Evolutionary conservation across 2,113 vertebrate species (phyloP).

Genomic region (Cettia cetti): DNA sequence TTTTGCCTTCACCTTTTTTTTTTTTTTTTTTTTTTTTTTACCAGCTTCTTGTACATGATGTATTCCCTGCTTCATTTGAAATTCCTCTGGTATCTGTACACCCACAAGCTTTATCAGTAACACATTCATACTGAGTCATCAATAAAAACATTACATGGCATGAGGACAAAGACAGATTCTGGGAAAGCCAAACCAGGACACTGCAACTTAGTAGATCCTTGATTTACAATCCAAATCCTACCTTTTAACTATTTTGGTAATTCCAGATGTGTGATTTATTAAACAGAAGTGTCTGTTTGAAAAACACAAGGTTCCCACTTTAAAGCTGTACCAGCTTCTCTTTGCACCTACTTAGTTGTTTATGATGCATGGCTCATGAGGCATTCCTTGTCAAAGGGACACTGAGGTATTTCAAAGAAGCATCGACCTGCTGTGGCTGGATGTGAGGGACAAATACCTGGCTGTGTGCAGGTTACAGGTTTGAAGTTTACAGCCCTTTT

Average conservation of each 20-base stretch:
- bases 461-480: background rate
- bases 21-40: background rate
- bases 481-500: background rate
- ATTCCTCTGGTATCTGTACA: background rate
- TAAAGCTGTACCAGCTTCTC: background rate
- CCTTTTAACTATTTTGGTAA: background rate
- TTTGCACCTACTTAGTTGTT: background rate
- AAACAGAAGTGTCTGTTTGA: background rate
- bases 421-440: background rate
- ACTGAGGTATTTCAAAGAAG: background rate
- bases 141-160: background rate
- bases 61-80: background rate
- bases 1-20: background rate
- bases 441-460: background rate
- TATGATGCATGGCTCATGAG: rapidly evolving
- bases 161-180: slow-evolving; percentile 6
- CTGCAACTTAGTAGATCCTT: background rate
- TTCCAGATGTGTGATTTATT: background rate
- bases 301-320: background rate
- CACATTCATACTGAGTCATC: slow-evolving; percentile 21
- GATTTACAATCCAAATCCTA: background rate
- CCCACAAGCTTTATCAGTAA: slow-evolving; percentile 13
- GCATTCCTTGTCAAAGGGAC: background rate
- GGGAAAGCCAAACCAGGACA: slow-evolving; percentile 22
- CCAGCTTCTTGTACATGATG: background rate